Conservation (phyloP, 2,113 vertebrate species). For the Isichthys henryi region DNA sequence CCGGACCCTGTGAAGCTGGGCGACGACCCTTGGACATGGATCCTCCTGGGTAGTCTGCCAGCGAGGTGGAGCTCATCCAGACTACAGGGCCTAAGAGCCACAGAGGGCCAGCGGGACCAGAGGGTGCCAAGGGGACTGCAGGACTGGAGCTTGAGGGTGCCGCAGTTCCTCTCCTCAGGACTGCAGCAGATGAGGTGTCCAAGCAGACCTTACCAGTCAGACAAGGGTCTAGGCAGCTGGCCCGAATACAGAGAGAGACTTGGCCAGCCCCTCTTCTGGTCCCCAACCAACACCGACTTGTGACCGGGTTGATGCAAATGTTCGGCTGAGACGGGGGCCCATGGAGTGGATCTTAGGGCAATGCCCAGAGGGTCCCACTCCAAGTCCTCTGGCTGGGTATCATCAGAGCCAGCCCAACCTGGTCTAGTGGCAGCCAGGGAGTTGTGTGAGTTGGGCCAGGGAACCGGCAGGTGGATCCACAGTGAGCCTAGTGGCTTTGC, state of each 20-base stretch:
- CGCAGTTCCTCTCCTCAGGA: too few relatives aligned
- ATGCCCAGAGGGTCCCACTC: background rate
- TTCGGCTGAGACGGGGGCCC: background rate
- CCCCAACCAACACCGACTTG: background rate
- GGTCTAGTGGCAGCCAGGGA: background rate
- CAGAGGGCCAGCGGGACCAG: background rate
- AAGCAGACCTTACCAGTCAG: background rate
- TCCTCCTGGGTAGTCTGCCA: too few relatives aligned
- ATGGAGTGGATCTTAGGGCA: background rate
- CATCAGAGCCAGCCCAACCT: background rate
- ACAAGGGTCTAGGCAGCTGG: background rate
- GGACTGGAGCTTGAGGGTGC: background rate
- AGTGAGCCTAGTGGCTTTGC: too few relatives aligned
- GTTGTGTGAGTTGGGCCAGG: background rate
- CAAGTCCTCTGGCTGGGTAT: background rate
- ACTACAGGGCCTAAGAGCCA: background rate
- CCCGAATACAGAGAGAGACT: background rate
- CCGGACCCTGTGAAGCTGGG: too few relatives aligned
- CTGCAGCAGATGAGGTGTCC: background rate
- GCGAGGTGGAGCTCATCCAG: too few relatives aligned
- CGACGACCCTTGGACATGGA: too few relatives aligned
- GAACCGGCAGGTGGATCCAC: background rate
- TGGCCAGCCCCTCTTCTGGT: background rate
- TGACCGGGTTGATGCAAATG: background rate
- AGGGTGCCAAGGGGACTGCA: background rate